Base-by-base conservation (phyloP, 2,888 invertebrate species). In the Mythimna ferrago region DNA sequence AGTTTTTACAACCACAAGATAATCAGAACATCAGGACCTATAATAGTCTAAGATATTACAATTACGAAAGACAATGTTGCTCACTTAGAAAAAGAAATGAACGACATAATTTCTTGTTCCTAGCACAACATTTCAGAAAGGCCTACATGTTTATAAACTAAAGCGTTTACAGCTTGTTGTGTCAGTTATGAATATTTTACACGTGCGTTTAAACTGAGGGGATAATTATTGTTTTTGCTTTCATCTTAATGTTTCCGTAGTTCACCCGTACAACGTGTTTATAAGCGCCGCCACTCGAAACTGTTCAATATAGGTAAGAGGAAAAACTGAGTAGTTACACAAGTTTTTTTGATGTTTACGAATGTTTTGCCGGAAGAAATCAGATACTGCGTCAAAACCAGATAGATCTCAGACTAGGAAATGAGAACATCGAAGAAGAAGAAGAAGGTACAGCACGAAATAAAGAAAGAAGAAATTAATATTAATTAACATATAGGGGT, bases 161-260 rank as follows among this genome's bases (percentile, higher is more conserved):
- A 74, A 68, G 32, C 19, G 16, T 21, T 63, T 32, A 61, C 60
- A 48, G 44, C n/a, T 9, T 48, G 38, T 60, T 60, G 44, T 53
- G 19, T 32, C 56, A 67, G 19, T 57, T 32, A 57, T 38, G 51
- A 53, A 65, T 68, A 57, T 44, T 21, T 80, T 57, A 56, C 70
- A 60, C 60, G 44, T 79, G 62, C 76, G 44, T 54, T 67, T 65
- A 53, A 32, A 80, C 66, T 41, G 60, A 16, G 41, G 60, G 70
- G 35, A 48, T 62, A 66, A 64, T 74, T 74, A 78, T 76, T 66
- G 78, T 71, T 80, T 80, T 76, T 76, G 56, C 80, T 70, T 80
- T 60, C 26, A n/a, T 80, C 64, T 56, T 44, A 63, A 63, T 38
- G 35, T 75, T 79, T 75, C 66, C 70, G 41, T 21, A 60, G 41